Conservation (phyloP, 2,797 vertebrate genomes). For the Nyctibius grandis region DNA sequence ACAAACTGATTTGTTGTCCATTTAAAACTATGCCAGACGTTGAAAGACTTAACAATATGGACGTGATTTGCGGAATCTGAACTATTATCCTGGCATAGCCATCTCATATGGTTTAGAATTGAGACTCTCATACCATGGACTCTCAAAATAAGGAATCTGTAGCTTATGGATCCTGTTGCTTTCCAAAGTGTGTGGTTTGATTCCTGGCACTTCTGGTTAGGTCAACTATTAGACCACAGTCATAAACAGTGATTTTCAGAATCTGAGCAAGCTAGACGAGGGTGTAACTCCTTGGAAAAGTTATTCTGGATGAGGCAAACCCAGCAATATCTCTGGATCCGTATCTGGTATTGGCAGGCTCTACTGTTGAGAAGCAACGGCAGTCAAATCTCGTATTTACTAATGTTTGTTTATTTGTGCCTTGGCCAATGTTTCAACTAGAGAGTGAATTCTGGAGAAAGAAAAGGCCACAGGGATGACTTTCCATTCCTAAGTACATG, state of each 20-base stretch:
- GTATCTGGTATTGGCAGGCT: constrained; percentile 28
- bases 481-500: neutral
- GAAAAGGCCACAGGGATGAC: constrained; percentile 11
- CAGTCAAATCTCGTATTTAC: neutral
- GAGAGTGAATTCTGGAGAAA: constrained; percentile 43
- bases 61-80: neutral
- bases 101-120: neutral
- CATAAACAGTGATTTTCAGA: constrained; percentile 56
- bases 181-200: constrained; percentile 48
- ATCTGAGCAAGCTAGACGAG: constrained; percentile 36
- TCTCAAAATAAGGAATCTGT: neutral
- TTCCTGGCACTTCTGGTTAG: constrained; percentile 25
- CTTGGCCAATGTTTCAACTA: constrained; percentile 13
- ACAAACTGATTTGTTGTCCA: constrained; percentile 20
- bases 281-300: constrained; percentile 58
- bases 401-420: constrained; percentile 57
- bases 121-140: neutral
- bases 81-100: neutral
- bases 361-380: neutral
- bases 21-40: neutral
- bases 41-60: neutral
- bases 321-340: constrained; percentile 20
- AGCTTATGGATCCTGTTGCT: neutral
- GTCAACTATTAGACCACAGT: constrained; percentile 16
- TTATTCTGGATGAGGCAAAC: constrained; percentile 9